Evolutionary conservation across 2,888 invertebrate species (phyloP).

Genomic region (Chironomus riparius): DNA sequence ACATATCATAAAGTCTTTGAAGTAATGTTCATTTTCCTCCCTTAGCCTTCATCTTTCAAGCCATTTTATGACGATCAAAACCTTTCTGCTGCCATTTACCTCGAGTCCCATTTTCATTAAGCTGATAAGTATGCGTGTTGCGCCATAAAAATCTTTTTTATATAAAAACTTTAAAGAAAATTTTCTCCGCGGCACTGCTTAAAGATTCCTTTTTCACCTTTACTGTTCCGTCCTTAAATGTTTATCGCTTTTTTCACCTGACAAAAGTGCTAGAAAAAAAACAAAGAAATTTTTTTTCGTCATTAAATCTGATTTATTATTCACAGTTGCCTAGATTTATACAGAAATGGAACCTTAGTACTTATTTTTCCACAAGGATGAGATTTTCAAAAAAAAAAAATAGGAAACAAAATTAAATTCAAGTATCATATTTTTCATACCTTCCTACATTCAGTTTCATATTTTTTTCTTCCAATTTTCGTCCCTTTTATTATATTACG

Average conservation of each 20-base stretch:
- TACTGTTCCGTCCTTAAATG: not conserved
- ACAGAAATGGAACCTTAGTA: too few species aligned
- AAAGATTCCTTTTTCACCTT: not conserved
- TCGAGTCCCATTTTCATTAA: too few species aligned
- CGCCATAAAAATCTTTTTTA: too few species aligned
- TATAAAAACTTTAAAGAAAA: not conserved
- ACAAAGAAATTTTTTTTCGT: not conserved
- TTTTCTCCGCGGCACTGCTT: not conserved
- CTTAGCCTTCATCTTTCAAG: not conserved
- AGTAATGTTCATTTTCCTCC: not conserved
- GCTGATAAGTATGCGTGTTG: too few species aligned
- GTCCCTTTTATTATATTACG: not conserved
- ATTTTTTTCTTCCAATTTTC: not conserved
- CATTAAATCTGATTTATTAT: conserved; percentile 26
- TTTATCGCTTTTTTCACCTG: not conserved
- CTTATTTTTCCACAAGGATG: not conserved
- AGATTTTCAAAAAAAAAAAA: not conserved
- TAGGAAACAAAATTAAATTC: not conserved
- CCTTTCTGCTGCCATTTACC: not conserved
- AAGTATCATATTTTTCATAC: not conserved
- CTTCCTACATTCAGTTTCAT: not conserved
- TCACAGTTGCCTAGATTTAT: not conserved
- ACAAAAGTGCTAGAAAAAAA: not conserved
- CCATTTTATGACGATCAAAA: not conserved
- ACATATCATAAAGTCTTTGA: too few species aligned